A percentile compares a stretch with the other conserved stretches of the same genome.
These are phyloP conservation scores for Otis tarda DNA, from an alignment of 2,113 vertebrate genomes.

Conservation along the genomic window DNA sequence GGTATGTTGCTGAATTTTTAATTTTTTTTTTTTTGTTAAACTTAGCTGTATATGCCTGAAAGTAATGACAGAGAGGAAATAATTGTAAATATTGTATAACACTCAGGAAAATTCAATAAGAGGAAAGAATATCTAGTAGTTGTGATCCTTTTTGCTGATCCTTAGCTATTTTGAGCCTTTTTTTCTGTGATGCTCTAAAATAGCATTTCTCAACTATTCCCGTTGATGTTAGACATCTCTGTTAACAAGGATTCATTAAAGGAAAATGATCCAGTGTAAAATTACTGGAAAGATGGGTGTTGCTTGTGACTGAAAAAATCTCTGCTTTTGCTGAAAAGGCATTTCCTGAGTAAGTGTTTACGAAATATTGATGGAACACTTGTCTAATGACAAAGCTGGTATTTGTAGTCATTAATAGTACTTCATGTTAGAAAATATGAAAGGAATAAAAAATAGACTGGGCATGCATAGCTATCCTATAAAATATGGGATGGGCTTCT, in stretches of 20 bases:
- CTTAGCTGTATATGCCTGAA: background rate
- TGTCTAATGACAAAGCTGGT: conserved; percentile 16
- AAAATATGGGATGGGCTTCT: background rate
- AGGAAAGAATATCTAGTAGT: background rate
- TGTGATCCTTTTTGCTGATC: background rate
- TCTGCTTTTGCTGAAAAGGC: background rate
- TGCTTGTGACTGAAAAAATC: conserved; percentile 21
- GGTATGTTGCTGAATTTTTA: background rate
- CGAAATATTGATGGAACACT: conserved; percentile 60
- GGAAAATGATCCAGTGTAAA: background rate
- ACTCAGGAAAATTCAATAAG: background rate
- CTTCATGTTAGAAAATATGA: conserved; percentile 17
- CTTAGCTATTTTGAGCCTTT: background rate
- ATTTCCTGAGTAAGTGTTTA: conserved; percentile 32
- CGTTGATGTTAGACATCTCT: background rate
- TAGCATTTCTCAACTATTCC: background rate
- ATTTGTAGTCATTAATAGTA: conserved; percentile 48
- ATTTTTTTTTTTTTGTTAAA: background rate
- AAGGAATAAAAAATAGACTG: background rate
- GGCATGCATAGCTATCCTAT: background rate
- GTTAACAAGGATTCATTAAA: background rate
- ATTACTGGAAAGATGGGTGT: background rate
- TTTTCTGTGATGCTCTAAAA: background rate
- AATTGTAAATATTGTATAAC: background rate
- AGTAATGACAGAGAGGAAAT: background rate